phyloP scores from a whole-genome alignment of 1,140 invertebrate genomes.

The Apis mellifera region DNA sequence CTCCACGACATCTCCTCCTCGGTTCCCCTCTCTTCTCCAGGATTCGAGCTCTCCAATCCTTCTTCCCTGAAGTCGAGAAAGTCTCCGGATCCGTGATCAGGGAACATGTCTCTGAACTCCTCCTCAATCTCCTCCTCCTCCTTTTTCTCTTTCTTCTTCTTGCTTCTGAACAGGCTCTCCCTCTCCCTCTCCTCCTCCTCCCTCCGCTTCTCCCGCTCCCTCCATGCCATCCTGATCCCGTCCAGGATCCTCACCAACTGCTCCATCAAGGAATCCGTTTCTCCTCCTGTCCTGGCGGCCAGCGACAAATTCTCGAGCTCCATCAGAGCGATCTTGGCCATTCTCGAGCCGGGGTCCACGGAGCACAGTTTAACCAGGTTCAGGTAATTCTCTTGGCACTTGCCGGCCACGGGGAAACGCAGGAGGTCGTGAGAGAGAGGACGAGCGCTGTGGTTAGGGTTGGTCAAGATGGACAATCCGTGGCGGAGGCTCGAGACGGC shows the following conservation, averaged over 20 bases:
- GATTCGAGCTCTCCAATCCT: no score
- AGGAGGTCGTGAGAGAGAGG: constrained; percentile 76
- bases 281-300: constrained; percentile 76
- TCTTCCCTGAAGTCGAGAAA: constrained; percentile 80
- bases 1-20: constrained; percentile 80
- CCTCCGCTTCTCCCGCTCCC: constrained; percentile 86
- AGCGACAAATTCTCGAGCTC: constrained; percentile 84
- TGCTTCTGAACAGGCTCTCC: constrained; percentile 89
- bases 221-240: constrained; percentile 87
- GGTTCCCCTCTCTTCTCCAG: background rate
- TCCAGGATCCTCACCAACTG: constrained; percentile 83
- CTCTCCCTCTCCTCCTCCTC: constrained; percentile 87
- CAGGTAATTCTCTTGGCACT: constrained; percentile 74
- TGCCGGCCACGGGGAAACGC: constrained; percentile 78
- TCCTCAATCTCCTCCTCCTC: constrained; percentile 89
- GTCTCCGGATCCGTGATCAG: constrained; percentile 84
- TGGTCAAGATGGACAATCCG: constrained; percentile 81
- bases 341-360: background rate
- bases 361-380: constrained; percentile 78
- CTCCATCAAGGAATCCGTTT: constrained; percentile 72
- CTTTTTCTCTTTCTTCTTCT: constrained; percentile 79
- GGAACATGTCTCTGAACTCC: constrained; percentile 84
- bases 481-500: constrained; percentile 84
- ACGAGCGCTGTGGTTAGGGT: constrained; percentile 22
- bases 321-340: constrained; percentile 85